These are phyloP conservation scores for Aethina tumida DNA, from an alignment of 1,140 invertebrate genomes.

Conservation along the genomic window DNA sequence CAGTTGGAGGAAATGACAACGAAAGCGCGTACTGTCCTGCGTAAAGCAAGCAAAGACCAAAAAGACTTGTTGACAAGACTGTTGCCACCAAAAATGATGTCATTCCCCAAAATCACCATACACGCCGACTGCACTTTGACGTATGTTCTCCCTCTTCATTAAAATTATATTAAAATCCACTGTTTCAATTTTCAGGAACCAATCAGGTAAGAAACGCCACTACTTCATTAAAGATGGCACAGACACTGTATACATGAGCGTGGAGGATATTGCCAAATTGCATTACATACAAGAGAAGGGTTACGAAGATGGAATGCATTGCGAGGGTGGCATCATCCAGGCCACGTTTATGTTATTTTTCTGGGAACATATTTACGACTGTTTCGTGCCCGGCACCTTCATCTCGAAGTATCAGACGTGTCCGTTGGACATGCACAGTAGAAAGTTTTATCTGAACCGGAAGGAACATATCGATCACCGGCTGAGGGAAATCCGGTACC, in stretches of 20 bases:
- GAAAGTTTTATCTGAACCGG: constrained; percentile 28
- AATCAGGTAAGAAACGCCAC: too few species aligned
- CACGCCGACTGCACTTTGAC: too few species aligned
- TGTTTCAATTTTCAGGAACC: background rate
- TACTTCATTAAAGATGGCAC: too few species aligned
- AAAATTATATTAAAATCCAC: constrained; percentile 2
- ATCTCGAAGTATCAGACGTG: constrained; percentile 23
- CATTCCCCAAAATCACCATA: too few species aligned
- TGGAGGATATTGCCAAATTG: constrained; percentile 23
- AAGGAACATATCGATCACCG: constrained; percentile 23
- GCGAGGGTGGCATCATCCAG: constrained; percentile 22
- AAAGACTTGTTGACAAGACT: too few species aligned
- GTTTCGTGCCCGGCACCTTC: constrained; percentile 20
- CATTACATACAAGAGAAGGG: constrained; percentile 21
- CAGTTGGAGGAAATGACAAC: too few species aligned
- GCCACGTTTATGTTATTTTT: constrained; percentile 25
- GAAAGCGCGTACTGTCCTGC: too few species aligned
- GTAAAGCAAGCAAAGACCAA: too few species aligned
- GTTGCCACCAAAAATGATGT: too few species aligned
- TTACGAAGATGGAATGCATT: constrained; percentile 24
- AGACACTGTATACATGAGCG: constrained; percentile 11
- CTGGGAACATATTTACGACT: constrained; percentile 30
- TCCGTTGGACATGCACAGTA: constrained; percentile 26
- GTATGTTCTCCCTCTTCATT: too few species aligned
- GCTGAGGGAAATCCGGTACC: constrained; percentile 18